Conservation (phyloP, 2,888 invertebrate species). For the Antheraea assamensis region DNA sequence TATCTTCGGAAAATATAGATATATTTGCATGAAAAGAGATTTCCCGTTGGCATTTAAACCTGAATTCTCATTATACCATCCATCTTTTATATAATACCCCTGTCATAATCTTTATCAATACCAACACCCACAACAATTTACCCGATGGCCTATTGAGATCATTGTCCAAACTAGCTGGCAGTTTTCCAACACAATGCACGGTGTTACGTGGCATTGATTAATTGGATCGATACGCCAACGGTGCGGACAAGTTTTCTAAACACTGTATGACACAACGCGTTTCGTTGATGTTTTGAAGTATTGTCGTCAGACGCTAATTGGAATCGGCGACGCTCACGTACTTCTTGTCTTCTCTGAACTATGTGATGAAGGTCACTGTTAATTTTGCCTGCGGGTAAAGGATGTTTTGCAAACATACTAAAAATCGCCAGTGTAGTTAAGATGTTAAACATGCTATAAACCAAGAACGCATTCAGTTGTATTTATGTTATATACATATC, state of each 20-base stretch:
- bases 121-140: conserved; percentile 23
- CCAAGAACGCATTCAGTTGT: neutral
- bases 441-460: neutral
- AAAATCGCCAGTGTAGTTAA: neutral
- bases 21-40: neutral
- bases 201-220: conserved; percentile 22
- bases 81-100: neutral
- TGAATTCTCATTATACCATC: neutral
- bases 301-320: conserved; percentile 15
- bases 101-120: conserved; percentile 9
- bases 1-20: neutral
- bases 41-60: neutral
- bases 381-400: neutral
- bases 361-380: neutral
- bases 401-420: conserved; percentile 15
- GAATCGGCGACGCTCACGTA: neutral
- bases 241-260: conserved; percentile 15
- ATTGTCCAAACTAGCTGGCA: conserved; percentile 21
- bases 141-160: conserved; percentile 27
- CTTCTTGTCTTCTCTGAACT: neutral
- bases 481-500: neutral
- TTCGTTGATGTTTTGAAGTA: conserved; percentile 12
- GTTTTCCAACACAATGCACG: conserved; percentile 23
- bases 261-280: conserved; percentile 16
- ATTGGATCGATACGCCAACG: conserved; percentile 23